A percentile compares a stretch with the other conserved stretches of the same genome.
Conservation (phyloP, 2,797 vertebrate genomes). For the Molossus alvarezi region DNA sequence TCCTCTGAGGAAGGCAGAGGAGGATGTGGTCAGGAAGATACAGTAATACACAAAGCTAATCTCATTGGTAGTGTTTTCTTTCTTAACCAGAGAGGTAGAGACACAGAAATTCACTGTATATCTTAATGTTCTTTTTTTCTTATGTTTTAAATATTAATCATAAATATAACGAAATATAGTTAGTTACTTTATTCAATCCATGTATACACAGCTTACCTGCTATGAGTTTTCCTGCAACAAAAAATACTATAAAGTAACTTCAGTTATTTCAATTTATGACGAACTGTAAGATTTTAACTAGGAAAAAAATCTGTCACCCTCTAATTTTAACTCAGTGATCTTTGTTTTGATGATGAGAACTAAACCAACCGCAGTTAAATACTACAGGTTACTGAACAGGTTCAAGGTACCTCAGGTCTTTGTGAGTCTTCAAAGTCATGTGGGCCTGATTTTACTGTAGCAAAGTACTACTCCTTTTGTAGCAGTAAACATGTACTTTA, state of each 20-base stretch:
- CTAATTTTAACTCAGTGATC: slow-evolving; percentile 28
- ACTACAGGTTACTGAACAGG: neutral
- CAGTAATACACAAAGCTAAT: neutral
- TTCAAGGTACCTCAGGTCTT: neutral
- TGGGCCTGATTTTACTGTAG: neutral
- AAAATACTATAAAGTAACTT: slow-evolving; percentile 49
- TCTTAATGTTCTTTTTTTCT: neutral
- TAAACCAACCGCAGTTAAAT: slow-evolving; percentile 16
- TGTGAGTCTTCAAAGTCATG: neutral
- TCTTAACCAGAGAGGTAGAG: slow-evolving; percentile 9
- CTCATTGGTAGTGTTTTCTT: neutral
- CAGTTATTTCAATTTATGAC: slow-evolving; percentile 44
- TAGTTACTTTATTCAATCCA: slow-evolving; percentile 44
- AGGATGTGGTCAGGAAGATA: neutral
- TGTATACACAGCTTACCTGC: neutral
- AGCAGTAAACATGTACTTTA: neutral
- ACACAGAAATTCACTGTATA: neutral
- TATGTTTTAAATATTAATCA: slow-evolving; percentile 62
- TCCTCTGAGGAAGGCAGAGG: neutral
- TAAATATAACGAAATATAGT: neutral
- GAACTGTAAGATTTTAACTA: slow-evolving; percentile 50
- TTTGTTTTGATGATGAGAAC: neutral
- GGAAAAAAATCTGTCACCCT: neutral
- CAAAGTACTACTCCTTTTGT: slow-evolving; percentile 50
- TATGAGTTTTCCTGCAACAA: slow-evolving; percentile 27